Evolutionary conservation across 2,797 vertebrate genomes (phyloP).

Genomic region (Botia almorhae): DNA sequence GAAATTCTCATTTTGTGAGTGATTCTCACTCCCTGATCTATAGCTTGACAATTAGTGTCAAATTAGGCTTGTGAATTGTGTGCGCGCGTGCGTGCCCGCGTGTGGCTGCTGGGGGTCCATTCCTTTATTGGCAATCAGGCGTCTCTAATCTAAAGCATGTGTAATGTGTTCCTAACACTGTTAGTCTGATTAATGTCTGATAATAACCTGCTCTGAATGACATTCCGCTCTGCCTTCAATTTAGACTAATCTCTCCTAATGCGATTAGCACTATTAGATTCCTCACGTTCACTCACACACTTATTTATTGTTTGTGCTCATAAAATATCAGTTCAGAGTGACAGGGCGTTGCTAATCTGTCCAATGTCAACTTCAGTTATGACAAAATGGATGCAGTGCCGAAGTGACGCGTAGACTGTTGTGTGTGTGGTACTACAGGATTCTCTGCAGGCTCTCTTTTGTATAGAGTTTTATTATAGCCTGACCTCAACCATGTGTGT

Average conservation of each 20-base stretch:
- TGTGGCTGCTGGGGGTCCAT: conserved; percentile 53
- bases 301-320: conserved; percentile 69
- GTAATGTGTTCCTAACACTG: conserved; percentile 62
- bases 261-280: conserved; percentile 66
- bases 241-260: conserved; percentile 65
- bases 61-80: conserved; percentile 40
- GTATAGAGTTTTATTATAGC: conserved; percentile 13
- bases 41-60: conserved; percentile 39
- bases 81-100: background rate
- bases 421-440: conserved; percentile 7
- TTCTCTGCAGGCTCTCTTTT: conserved; percentile 32
- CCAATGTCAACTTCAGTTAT: conserved; percentile 47
- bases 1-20: conserved; percentile 27
- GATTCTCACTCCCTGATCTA: conserved; percentile 20
- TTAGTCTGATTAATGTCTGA: conserved; percentile 67
- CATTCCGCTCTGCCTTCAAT: conserved; percentile 60
- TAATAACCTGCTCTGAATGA: conserved; percentile 67
- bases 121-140: conserved; percentile 64
- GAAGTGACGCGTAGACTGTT: conserved; percentile 28
- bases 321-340: conserved; percentile 61
- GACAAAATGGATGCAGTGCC: background rate
- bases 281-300: conserved; percentile 54
- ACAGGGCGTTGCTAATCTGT: conserved; percentile 51
- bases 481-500: background rate
- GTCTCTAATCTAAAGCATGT: conserved; percentile 61